Evolutionary conservation across 1,140 invertebrate species (phyloP), one percentile per base, ranked within the genome.

Genomic region (Neodiprion pinetum): DNA sequence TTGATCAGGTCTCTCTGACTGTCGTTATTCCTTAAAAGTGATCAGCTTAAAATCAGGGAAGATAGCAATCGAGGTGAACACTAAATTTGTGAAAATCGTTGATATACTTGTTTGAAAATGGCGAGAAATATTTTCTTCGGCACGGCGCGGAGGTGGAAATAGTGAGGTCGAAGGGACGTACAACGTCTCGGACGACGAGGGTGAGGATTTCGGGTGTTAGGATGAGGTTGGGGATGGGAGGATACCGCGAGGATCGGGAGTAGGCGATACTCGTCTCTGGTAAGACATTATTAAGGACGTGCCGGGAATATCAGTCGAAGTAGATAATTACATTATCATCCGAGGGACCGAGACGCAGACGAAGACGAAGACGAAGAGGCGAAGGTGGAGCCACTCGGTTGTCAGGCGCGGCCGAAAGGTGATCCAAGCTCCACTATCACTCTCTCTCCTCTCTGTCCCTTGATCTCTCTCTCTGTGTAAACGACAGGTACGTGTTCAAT

Each of bases 281-380:
- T 50, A 76, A 79, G 78, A 80, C 75, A 80, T 80, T 80, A 80
- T 80, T 80, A 80, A 80, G 78, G 73, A 80, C 78, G 78, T 80
- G 78, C 73, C 53, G 48, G 71, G 78, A 80, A 80, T 80, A 69
- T 73, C 69, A 71, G 69, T 74, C 67, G 53, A 61, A 61, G 53
- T 72, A 73, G 74, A 75, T 80, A 80, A 80, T 80, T 76, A 80
- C 72, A 80, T 80, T 80, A 80, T 79, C 76, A 71, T 47, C 70
- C 70, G 40, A 71, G 21, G 48, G 70, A 71, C 70, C 12, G 47
- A 12, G 53, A 61, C 53, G 11, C 11, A 61, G 53, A 61, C 53
- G 53, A 61, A 61, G 53, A 61, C 53, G 53, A 61, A 61, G 53
- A 61, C 53, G n/a, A 61, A 61, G 53, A 61, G 28, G 28, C 28